These are phyloP conservation scores for Propithecus coquereli DNA, from an alignment of 2,113 vertebrate species.

Conservation along the genomic window DNA sequence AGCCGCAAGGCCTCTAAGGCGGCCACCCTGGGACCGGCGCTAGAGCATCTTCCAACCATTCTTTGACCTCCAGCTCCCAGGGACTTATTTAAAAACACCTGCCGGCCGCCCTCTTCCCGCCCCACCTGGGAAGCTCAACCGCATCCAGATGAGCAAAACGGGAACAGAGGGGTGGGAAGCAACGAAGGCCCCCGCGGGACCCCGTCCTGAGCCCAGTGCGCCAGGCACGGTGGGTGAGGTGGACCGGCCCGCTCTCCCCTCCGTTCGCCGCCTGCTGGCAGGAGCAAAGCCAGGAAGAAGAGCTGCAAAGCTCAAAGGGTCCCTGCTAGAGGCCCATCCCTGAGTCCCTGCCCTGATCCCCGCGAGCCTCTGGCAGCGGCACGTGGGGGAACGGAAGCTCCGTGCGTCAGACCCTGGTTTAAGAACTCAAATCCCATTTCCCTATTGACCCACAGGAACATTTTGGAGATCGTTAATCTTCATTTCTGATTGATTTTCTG, in stretches of 20 bases:
- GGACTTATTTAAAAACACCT: background rate
- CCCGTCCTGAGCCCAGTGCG: background rate
- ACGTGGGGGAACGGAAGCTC: too few relatives aligned
- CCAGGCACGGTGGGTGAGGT: accelerated
- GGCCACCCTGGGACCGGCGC: too few relatives aligned
- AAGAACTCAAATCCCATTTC: constrained; percentile 40
- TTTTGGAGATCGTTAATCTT: constrained; percentile 68
- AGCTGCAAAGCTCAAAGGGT: background rate
- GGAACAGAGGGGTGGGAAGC: background rate
- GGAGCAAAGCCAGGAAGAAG: background rate
- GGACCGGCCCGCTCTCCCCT: background rate
- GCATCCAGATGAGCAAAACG: background rate
- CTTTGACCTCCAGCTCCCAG: background rate
- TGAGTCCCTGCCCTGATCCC: accelerated
- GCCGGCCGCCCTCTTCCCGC: background rate
- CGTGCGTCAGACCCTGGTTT: background rate
- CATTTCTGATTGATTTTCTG: constrained; percentile 76
- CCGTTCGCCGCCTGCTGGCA: accelerated
- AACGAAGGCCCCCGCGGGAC: accelerated
- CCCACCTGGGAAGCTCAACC: background rate
- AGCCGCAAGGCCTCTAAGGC: background rate
- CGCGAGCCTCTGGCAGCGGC: background rate
- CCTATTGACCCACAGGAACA: constrained; percentile 55
- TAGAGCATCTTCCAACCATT: background rate
- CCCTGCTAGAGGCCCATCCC: background rate